Base-by-base conservation (phyloP, 2,888 invertebrate species). In the Ceratothoa steindachneri region DNA sequence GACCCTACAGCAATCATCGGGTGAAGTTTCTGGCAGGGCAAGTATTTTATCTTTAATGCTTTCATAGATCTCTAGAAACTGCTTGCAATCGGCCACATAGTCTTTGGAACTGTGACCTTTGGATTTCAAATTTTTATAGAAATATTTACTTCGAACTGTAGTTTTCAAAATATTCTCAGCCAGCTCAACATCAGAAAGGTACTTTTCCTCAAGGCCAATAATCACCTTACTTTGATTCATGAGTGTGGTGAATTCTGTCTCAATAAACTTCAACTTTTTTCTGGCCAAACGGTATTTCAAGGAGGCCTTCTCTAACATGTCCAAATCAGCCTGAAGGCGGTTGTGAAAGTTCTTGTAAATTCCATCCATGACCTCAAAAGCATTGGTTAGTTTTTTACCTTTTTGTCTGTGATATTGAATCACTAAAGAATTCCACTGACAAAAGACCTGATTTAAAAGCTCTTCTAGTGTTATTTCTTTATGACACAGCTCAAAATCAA, bases 1-100 rank as follows among this genome's bases (percentile, higher is more conserved):
- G 24, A 79, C 55, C 24, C 76, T 55, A 52, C 79, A 79, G 60
- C 76, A 76, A 9, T 79, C 79, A 4, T 79, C 79, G 41, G 74
- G 67, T 7, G 55, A 24, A 1, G 75, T 71, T 9, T 55, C n/a
- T n/a, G 71, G 69, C 15, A 78, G 31, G n/a, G 30, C 41, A 15
- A 41, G 29, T 30, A 78, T 73, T 1, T 52, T 15, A 0, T 30
- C 41, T 31, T 60, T 67, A 3, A 30, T 3, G 4, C 41, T 31
- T 12, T 31, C 30, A 27, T 27, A 68, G 5, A 73, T 64, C n/a
- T 73, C 41, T 12, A 31, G n/a, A 24, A 75, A 75, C 7, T 52
- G 53, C 27, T 55, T 9, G 0, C 19, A 9, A 27, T 73, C 69
- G 1, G 24, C 27, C 0, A 0, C 41, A 28, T 52, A 75, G 9